These are phyloP conservation scores for Drosophila putrida DNA, from an alignment of 2,888 invertebrate genomes.

Conservation along the genomic window DNA sequence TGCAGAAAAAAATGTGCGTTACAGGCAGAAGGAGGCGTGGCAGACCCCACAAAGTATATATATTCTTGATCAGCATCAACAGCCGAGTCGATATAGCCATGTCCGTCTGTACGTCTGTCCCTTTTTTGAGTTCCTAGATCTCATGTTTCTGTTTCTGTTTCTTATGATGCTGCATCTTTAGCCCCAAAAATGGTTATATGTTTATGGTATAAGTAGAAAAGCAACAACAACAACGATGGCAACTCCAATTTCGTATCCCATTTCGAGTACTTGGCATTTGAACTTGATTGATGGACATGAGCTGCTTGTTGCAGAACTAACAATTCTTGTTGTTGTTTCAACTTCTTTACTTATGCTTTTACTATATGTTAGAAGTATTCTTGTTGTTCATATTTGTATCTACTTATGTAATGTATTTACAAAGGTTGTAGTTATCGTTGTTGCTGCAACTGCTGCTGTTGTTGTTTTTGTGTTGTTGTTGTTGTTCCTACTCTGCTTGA, in stretches of 20 bases:
- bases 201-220: slow-evolving; percentile 12
- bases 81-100: no score
- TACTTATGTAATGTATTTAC: background rate
- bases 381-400: background rate
- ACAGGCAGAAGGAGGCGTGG: no score
- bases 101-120: no score
- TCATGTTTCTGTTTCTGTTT: no score
- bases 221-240: slow-evolving; percentile 3
- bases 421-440: no score
- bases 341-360: slow-evolving; percentile 5
- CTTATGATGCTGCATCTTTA: slow-evolving; percentile 2
- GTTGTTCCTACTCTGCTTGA: slow-evolving; percentile 7
- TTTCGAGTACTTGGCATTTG: slow-evolving; percentile 28
- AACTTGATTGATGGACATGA: slow-evolving; percentile 17
- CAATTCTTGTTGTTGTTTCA: background rate
- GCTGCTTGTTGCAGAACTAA: slow-evolving; percentile 4
- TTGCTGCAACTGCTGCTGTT: no score
- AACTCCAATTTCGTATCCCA: slow-evolving; percentile 27
- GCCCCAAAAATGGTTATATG: background rate
- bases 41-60: no score
- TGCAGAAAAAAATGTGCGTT: no score
- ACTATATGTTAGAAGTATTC: slow-evolving; percentile 21
- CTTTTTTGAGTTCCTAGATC: no score
- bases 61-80: no score
- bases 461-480: no score